Conservation (phyloP, 2,888 invertebrate species). For the Athalia circularis region DNA sequence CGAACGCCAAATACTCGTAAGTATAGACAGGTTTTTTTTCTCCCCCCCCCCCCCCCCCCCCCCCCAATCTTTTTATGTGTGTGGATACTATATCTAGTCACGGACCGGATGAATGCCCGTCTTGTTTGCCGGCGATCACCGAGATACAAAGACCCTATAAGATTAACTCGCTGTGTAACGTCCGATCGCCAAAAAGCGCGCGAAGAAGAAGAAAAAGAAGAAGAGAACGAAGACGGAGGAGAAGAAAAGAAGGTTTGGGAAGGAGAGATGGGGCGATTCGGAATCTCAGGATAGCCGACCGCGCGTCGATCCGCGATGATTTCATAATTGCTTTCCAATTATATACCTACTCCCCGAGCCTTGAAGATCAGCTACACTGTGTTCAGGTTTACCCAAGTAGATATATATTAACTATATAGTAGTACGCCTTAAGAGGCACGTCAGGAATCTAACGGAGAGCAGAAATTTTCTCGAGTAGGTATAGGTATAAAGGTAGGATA, state of each 20-base stretch:
- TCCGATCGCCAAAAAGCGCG: too few species aligned
- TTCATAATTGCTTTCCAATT: slow-evolving; percentile 67
- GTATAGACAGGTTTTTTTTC: slow-evolving; percentile 35
- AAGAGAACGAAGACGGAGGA: background rate
- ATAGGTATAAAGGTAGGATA: too few species aligned
- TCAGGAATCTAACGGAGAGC: slow-evolving; percentile 65
- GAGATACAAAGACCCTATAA: slow-evolving; percentile 12
- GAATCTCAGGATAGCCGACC: background rate
- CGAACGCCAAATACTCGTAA: slow-evolving; percentile 22
- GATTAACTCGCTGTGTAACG: too few species aligned
- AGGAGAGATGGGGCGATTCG: background rate
- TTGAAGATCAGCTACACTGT: background rate
- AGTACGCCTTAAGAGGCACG: slow-evolving; percentile 53
- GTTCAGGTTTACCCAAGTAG: slow-evolving; percentile 47
- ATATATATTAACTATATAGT: slow-evolving; percentile 40
- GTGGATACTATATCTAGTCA: background rate
- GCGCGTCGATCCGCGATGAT: slow-evolving; percentile 54
- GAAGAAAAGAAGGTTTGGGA: background rate
- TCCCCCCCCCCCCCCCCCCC: background rate
- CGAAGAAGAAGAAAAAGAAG: background rate
- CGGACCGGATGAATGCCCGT: slow-evolving; percentile 57
- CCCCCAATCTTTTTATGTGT: background rate
- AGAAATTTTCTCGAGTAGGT: too few species aligned
- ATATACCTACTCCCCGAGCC: slow-evolving; percentile 59
- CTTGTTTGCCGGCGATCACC: slow-evolving; percentile 48